Evolutionary conservation across 2,113 vertebrate genomes (phyloP).

Genomic region (Furnarius figulus): DNA sequence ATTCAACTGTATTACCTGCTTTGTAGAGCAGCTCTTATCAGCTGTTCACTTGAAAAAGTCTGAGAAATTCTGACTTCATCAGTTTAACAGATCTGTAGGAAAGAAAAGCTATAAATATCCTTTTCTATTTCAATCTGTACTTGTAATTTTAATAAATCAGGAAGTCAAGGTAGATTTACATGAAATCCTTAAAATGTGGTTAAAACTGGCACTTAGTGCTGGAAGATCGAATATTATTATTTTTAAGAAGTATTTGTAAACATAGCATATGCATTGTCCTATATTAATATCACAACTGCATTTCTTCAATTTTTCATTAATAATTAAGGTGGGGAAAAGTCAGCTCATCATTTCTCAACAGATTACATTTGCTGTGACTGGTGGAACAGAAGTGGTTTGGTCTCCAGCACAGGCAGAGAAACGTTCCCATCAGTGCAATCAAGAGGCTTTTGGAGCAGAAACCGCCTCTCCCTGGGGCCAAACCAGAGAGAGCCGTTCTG

Average conservation of each 20-base stretch:
- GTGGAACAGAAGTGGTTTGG: background rate
- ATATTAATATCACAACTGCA: background rate
- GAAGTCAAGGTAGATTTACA: background rate
- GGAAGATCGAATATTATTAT: background rate
- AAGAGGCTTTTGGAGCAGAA: background rate
- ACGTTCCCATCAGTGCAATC: rapidly evolving
- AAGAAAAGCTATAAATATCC: background rate
- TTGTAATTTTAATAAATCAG: background rate
- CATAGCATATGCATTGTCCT: background rate
- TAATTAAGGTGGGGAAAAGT: background rate
- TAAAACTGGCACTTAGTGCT: background rate
- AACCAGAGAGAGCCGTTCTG: background rate
- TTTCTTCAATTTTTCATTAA: background rate
- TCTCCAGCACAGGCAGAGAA: background rate
- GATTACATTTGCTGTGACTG: background rate
- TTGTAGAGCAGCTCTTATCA: background rate
- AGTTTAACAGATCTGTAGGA: background rate
- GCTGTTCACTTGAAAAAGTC: background rate
- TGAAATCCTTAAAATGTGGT: background rate
- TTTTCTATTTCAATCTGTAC: background rate
- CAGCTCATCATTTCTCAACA: background rate
- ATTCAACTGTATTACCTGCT: background rate
- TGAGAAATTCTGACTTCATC: background rate
- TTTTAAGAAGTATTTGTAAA: background rate
- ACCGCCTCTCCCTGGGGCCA: background rate